Conservation (phyloP, 2,888 invertebrate species). For the Leptarthrus brevirostris region DNA sequence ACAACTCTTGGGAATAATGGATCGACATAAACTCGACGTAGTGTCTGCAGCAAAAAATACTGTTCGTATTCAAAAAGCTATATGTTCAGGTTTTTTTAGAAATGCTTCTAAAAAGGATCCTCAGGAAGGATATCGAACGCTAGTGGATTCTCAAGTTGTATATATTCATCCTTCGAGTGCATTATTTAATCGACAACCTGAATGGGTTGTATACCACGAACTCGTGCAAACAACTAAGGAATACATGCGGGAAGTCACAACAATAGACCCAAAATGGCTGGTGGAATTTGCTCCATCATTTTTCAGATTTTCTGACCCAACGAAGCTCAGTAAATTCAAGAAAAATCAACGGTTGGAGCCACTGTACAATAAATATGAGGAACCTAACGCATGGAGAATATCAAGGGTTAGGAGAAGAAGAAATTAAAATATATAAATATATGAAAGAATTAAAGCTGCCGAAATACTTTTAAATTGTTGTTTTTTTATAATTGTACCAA, state of each 20-base stretch:
- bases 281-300: constrained; percentile 99
- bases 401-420: constrained; percentile 88
- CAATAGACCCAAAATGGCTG: constrained; percentile 97
- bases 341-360: constrained; percentile 98
- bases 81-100: constrained; percentile 98
- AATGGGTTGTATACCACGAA: constrained; percentile 99
- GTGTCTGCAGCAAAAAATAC: constrained; percentile 97
- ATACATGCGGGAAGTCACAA: constrained; percentile 98
- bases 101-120: constrained; percentile 99
- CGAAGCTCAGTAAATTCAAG: constrained; percentile 98
- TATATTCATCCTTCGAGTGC: constrained; percentile 99
- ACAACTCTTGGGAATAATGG: constrained; percentile 97
- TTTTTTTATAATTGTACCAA: too few relatives aligned
- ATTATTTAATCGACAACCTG: constrained; percentile 97
- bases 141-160: constrained; percentile 97
- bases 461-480: too few relatives aligned
- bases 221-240: constrained; percentile 98
- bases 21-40: constrained; percentile 95
- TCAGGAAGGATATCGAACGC: constrained; percentile 96
- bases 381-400: constrained; percentile 99
- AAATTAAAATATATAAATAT: constrained; percentile 80
- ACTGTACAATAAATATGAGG: constrained; percentile 98
- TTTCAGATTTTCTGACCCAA: constrained; percentile 98
- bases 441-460: too few relatives aligned
- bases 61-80: constrained; percentile 95